phyloP scores from a whole-genome alignment of 2,888 invertebrate species.

The Selenia dentaria region DNA sequence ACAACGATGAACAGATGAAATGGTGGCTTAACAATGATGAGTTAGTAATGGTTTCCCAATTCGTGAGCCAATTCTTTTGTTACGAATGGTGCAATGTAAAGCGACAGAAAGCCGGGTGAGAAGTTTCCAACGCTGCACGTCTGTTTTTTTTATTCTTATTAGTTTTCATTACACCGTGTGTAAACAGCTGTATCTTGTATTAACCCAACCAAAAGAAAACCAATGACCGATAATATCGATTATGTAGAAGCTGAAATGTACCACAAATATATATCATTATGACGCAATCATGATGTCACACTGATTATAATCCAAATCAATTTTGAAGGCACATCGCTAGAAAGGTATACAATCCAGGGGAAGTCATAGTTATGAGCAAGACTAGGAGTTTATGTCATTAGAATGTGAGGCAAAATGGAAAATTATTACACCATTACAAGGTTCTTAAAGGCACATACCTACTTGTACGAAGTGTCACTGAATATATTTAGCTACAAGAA shows the following conservation, averaged over 20 bases:
- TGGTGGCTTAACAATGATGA: slow-evolving; percentile 81
- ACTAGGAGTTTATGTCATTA: slow-evolving; percentile 4
- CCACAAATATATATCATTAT: slow-evolving; percentile 72
- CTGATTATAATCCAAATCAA: slow-evolving; percentile 46
- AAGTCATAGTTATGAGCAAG: slow-evolving; percentile 13
- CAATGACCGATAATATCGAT: slow-evolving; percentile 81
- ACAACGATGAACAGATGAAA: slow-evolving; percentile 76
- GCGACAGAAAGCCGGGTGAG: slow-evolving; percentile 79
- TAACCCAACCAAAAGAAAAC: slow-evolving; percentile 85
- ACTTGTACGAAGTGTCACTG: too few species aligned
- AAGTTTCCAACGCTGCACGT: slow-evolving; percentile 64
- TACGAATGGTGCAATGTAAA: slow-evolving; percentile 82
- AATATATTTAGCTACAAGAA: too few species aligned
- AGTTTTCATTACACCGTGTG: slow-evolving; percentile 82
- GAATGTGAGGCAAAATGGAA: slow-evolving; percentile 20
- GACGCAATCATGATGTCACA: slow-evolving; percentile 50
- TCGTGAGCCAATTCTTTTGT: slow-evolving; percentile 78
- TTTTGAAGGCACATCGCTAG: slow-evolving; percentile 44
- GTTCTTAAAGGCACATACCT: too few species aligned
- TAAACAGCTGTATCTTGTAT: slow-evolving; percentile 84
- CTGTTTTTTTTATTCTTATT: slow-evolving; percentile 67
- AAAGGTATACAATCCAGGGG: slow-evolving; percentile 30
- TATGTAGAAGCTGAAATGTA: slow-evolving; percentile 84
- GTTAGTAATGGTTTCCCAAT: slow-evolving; percentile 84
- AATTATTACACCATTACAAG: not conserved